These are phyloP conservation scores for Triops cancriformis DNA, from an alignment of 1,140 invertebrate species.

Conservation along the genomic window DNA sequence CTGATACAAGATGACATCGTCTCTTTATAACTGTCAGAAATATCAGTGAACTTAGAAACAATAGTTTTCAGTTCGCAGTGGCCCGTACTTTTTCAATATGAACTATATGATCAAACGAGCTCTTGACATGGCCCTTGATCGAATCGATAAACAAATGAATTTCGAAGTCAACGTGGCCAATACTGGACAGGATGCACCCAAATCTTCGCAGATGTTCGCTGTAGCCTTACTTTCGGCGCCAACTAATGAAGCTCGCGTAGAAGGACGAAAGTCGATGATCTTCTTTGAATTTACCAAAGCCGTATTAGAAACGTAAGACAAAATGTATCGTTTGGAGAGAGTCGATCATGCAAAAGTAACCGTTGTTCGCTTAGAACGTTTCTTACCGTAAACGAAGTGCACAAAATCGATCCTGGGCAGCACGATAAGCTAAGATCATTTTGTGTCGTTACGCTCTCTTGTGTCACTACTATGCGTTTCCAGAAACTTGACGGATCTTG, in stretches of 20 bases:
- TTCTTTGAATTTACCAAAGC: not conserved
- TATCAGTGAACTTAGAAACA: no score
- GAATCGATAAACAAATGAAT: not conserved
- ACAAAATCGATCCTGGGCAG: no score
- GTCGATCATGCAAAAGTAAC: no score
- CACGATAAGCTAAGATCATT: no score
- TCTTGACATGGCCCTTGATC: not conserved
- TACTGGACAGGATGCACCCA: not conserved
- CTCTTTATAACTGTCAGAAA: no score
- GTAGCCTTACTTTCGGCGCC: not conserved
- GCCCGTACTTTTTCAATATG: not conserved
- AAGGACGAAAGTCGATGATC: not conserved
- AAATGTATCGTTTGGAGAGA: no score
- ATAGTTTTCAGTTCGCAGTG: not conserved
- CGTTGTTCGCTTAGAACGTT: no score
- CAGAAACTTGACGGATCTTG: slow-evolving; percentile 72
- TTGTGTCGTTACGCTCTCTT: no score
- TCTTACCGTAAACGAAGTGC: no score
- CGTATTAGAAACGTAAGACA: not conserved
- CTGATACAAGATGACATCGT: no score
- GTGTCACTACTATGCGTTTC: not conserved
- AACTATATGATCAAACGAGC: not conserved
- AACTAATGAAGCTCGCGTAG: not conserved
- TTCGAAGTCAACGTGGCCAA: not conserved
- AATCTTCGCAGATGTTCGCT: not conserved